Percentiles rank a stretch among this genome's conserved stretches.
phyloP scores from a whole-genome alignment of 2,113 vertebrate species.

The Arenaria interpres region DNA sequence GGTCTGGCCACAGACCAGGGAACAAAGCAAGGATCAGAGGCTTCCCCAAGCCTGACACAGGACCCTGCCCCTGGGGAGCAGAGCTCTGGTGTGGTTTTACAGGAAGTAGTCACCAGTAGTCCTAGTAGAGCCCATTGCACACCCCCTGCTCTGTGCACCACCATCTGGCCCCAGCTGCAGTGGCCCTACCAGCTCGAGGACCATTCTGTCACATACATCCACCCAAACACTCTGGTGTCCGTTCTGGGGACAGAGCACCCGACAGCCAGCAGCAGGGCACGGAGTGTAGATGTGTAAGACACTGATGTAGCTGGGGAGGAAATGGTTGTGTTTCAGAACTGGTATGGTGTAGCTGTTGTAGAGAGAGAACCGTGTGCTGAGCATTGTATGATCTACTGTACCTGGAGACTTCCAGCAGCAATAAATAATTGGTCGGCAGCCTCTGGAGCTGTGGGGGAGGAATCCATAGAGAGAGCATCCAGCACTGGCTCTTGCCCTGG shows the following conservation, averaged over 20 bases:
- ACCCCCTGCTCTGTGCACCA: background rate
- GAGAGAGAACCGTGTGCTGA: background rate
- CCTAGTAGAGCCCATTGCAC: background rate
- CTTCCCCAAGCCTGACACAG: background rate
- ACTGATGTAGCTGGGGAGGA: background rate
- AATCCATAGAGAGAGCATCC: background rate
- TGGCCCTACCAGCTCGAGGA: background rate
- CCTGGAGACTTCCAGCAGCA: background rate
- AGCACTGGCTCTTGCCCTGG: background rate
- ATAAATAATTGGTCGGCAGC: background rate
- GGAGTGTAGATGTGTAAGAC: too few species aligned
- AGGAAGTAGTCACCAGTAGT: background rate
- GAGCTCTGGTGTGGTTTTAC: background rate
- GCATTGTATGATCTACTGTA: background rate
- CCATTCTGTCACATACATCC: background rate
- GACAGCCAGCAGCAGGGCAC: background rate
- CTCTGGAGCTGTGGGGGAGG: background rate
- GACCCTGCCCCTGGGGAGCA: background rate
- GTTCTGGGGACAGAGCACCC: background rate
- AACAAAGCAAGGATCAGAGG: background rate
- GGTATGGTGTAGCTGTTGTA: background rate
- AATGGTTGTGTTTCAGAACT: background rate
- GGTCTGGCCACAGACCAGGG: background rate
- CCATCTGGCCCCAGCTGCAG: background rate
- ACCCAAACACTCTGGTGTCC: rapidly evolving